Conservation (phyloP, 2,113 vertebrate genomes). For the Heterotis niloticus region DNA sequence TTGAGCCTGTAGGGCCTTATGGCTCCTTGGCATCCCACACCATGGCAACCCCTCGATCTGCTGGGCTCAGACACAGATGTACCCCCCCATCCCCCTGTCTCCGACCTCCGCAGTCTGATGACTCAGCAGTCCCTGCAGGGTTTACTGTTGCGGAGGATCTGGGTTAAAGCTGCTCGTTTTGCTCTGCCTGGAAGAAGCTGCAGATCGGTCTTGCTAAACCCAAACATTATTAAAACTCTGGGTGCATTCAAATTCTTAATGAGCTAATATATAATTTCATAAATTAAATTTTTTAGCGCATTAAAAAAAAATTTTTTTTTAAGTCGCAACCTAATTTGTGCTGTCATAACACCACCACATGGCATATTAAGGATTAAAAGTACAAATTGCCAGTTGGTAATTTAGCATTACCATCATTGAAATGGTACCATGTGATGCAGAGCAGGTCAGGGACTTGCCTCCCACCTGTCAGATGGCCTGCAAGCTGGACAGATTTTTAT, state of each 20-base stretch:
- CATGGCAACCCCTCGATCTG: conserved; percentile 59
- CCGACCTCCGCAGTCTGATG: conserved; percentile 56
- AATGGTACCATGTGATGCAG: background rate
- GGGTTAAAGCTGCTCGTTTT: background rate
- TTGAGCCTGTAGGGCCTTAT: conserved; percentile 36
- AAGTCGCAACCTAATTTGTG: too few relatives aligned
- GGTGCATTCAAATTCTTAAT: background rate
- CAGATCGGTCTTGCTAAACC: background rate
- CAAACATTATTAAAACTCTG: background rate
- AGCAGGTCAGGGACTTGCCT: background rate
- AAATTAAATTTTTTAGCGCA: background rate
- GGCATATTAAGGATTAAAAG: too few relatives aligned
- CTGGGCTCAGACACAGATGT: conserved; percentile 56
- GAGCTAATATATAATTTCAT: background rate
- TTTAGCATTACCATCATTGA: too few relatives aligned
- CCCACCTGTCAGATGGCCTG: background rate
- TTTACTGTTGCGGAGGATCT: conserved; percentile 9
- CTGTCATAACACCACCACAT: too few relatives aligned
- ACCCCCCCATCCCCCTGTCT: conserved; percentile 55
- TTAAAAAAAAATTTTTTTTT: background rate
- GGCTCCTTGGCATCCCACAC: conserved; percentile 51
- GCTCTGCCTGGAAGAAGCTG: background rate
- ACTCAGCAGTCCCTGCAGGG: conserved; percentile 66
- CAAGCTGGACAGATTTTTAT: background rate
- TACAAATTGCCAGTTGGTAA: too few relatives aligned